These are phyloP conservation scores for Athalia rosae DNA, from an alignment of 2,888 invertebrate species.

Conservation along the genomic window DNA sequence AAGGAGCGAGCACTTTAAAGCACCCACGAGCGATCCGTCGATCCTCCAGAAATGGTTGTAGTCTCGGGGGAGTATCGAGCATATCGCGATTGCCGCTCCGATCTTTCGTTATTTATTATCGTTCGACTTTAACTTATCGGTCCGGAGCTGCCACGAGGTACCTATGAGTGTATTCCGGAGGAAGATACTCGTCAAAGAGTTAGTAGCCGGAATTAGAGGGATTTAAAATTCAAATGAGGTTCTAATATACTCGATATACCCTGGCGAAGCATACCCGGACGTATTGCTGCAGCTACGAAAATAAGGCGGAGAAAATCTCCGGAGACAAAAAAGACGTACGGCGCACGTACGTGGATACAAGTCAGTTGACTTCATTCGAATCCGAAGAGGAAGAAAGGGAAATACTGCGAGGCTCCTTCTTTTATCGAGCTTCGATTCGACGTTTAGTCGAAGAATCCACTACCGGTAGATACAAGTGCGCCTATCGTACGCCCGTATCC, in stretches of 20 bases:
- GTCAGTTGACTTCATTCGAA: slow-evolving; percentile 44
- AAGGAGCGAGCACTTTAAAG: too few relatives aligned
- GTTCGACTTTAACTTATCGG: slow-evolving; percentile 1
- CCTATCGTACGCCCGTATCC: not conserved
- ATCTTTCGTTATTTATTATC: slow-evolving; percentile 18
- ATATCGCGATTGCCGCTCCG: not conserved
- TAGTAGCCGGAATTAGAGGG: slow-evolving; percentile 33
- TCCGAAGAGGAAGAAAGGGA: slow-evolving; percentile 50
- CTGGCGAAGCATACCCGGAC: not conserved
- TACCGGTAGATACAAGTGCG: slow-evolving; percentile 23
- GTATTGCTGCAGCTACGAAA: not conserved
- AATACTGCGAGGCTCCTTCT: slow-evolving; percentile 48
- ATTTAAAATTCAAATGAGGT: slow-evolving; percentile 57
- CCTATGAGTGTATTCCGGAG: not conserved
- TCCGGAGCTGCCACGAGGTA: not conserved
- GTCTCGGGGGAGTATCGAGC: slow-evolving; percentile 8
- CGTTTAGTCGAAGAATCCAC: slow-evolving; percentile 45
- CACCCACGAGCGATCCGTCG: slow-evolving; percentile 2
- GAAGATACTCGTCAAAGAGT: not conserved
- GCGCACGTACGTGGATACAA: not conserved
- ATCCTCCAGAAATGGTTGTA: not conserved
- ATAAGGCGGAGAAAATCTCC: not conserved
- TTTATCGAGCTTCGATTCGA: slow-evolving; percentile 58
- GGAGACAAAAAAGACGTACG: not conserved
- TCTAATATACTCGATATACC: slow-evolving; percentile 15